Percentiles rank a stretch among this genome's conserved stretches.
Conservation (phyloP, 2,113 vertebrate genomes). For the Delphinapterus leucas region DNA sequence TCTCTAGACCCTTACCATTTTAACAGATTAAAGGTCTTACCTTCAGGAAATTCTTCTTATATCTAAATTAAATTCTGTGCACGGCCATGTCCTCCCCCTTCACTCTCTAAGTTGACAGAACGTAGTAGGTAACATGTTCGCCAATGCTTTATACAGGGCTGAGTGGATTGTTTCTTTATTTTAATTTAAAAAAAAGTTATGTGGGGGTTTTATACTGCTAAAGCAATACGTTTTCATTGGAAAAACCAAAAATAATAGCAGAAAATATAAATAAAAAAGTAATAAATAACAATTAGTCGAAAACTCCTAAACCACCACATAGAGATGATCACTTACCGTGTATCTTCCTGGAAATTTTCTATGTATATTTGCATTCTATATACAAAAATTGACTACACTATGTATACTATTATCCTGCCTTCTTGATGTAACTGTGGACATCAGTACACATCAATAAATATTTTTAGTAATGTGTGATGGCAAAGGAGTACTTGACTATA, state of each 20-base stretch:
- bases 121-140: slow-evolving; percentile 3
- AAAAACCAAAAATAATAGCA: slow-evolving; percentile 23
- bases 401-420: not conserved
- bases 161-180: not conserved
- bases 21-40: slow-evolving; percentile 45
- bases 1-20: not conserved
- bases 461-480: not conserved
- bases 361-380: not conserved
- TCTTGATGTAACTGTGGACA: not conserved
- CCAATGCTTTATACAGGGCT: slow-evolving; percentile 6
- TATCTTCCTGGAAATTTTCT: not conserved
- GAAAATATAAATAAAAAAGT: slow-evolving; percentile 24
- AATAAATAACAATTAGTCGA: not conserved
- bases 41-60: slow-evolving; percentile 38
- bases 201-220: not conserved
- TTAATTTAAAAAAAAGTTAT: not conserved
- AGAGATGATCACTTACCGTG: not conserved
- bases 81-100: slow-evolving; percentile 38
- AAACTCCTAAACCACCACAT: not conserved
- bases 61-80: slow-evolving; percentile 53
- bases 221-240: not conserved
- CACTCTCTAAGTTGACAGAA: slow-evolving; percentile 16
- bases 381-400: not conserved
- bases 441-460: not conserved
- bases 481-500: not conserved